Conservation (phyloP, 2,113 vertebrate genomes). For the Tricholaema leucomelas region DNA sequence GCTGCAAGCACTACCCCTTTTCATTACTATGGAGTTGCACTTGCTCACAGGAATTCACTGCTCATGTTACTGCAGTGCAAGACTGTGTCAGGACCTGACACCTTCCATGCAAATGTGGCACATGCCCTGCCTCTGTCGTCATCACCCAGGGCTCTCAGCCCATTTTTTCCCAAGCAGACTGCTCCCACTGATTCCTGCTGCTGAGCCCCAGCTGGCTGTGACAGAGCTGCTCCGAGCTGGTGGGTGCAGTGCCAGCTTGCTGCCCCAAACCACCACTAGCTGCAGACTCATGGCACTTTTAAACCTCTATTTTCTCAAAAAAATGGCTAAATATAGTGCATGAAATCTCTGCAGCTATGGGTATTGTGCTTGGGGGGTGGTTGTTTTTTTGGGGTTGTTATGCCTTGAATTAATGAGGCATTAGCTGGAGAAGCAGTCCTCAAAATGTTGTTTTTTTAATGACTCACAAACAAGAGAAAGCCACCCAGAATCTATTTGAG, state of each 20-base stretch:
- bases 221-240: fast-evolving
- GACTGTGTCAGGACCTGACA: background rate
- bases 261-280: background rate
- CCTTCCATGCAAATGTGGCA: background rate
- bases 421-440: background rate
- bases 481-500: background rate
- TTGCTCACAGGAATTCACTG: background rate
- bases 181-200: background rate
- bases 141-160: background rate
- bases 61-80: background rate
- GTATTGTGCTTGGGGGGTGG: background rate
- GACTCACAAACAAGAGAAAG: background rate
- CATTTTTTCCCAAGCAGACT: background rate
- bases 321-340: background rate
- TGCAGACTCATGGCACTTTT: background rate
- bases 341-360: fast-evolving
- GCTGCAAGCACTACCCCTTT: background rate
- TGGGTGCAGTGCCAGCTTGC: background rate
- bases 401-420: background rate
- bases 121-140: too few relatives aligned
- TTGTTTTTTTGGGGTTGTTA: background rate
- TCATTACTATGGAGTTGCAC: too few relatives aligned
- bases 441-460: background rate
- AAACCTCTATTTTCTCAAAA: background rate
- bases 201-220: fast-evolving